A percentile compares a stretch with the other conserved stretches of the same genome.
Conservation (phyloP, 92 coral and sea anemone genomes). For the Pocillopora grandis region DNA sequence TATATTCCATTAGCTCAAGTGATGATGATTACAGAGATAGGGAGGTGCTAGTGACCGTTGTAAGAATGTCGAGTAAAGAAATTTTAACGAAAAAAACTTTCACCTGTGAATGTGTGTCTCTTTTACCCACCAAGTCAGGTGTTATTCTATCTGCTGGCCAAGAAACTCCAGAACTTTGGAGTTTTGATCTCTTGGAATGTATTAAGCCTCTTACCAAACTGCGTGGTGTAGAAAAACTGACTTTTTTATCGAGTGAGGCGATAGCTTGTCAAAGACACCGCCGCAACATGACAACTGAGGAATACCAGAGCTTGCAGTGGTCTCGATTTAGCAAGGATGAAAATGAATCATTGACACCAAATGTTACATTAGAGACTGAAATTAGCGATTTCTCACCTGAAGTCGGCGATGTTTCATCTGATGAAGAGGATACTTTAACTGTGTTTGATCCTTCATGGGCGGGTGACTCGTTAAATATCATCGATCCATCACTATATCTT, state of each 20-base stretch:
- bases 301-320: no score
- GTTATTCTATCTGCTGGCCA: neutral
- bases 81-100: neutral
- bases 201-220: neutral
- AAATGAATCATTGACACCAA: neutral
- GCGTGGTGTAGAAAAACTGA: neutral
- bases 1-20: neutral
- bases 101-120: neutral
- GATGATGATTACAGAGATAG: neutral
- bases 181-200: neutral
- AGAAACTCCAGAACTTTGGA: slow-evolving; percentile 2
- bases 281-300: neutral
- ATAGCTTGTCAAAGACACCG: neutral
- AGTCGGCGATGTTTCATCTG: no score
- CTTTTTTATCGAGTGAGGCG: neutral
- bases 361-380: neutral
- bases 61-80: neutral
- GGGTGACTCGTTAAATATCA: no score
- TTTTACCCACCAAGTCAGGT: neutral
- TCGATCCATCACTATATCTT: no score
- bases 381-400: no score
- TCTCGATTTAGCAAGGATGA: neutral
- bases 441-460: no score
- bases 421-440: no score
- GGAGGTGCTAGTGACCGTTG: neutral